A percentile compares a stretch with the other conserved stretches of the same genome.
phyloP scores from a whole-genome alignment of 2,888 invertebrate genomes.

The Oscheius myriophilus region DNA sequence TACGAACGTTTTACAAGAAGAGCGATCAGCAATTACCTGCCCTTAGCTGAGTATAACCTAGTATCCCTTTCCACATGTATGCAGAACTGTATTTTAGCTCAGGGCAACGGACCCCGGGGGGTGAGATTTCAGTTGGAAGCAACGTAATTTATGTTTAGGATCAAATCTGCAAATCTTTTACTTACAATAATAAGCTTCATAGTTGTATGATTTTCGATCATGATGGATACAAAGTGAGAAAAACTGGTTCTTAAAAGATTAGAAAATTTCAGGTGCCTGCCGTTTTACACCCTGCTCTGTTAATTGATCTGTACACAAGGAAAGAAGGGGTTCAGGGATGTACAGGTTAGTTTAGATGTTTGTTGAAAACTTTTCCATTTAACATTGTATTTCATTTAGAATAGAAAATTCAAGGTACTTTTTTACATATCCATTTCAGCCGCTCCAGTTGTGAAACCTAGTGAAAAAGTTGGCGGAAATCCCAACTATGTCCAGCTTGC shows the following conservation, averaged over 20 bases:
- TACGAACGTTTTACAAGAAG: slow-evolving; percentile 35
- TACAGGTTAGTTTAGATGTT: slow-evolving; percentile 49
- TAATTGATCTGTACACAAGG: slow-evolving; percentile 61
- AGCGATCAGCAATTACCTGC: slow-evolving; percentile 65
- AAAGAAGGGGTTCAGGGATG: slow-evolving; percentile 61
- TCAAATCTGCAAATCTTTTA: slow-evolving; percentile 61
- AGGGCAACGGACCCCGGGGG: slow-evolving; percentile 44
- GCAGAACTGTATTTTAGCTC: slow-evolving; percentile 51
- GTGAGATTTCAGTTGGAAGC: slow-evolving; percentile 14
- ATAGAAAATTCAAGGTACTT: no score
- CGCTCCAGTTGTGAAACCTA: not conserved
- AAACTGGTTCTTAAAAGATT: no score
- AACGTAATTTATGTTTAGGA: slow-evolving; percentile 32
- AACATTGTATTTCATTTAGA: not conserved
- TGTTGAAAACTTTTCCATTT: no score
- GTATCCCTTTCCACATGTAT: slow-evolving; percentile 61
- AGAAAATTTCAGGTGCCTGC: slow-evolving; percentile 50
- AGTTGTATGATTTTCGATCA: slow-evolving; percentile 66
- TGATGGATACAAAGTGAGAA: slow-evolving; percentile 61
- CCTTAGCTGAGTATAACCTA: slow-evolving; percentile 60
- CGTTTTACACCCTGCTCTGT: slow-evolving; percentile 65
- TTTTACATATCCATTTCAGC: not conserved
- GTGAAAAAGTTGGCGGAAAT: slow-evolving; percentile 17
- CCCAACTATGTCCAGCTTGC: slow-evolving; percentile 20
- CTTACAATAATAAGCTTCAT: slow-evolving; percentile 61